Evolutionary conservation across 2,113 vertebrate species (phyloP), one percentile per base, ranked within the genome.

Genomic region (Romanogobio albipinnatus): DNA sequence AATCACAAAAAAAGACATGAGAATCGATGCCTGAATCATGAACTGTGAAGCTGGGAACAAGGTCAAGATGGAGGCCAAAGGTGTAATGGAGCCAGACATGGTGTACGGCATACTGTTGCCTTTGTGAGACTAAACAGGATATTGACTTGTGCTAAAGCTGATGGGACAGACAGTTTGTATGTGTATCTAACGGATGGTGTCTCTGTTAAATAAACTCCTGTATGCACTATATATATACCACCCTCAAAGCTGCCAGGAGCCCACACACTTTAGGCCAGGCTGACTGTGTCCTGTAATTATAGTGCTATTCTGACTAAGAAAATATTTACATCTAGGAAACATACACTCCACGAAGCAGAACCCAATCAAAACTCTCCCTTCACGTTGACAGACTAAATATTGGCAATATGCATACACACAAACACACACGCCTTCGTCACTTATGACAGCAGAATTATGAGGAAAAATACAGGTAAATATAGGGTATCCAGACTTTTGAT

Each of bases 311-410:
- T 70, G 62, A 70, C 64, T 77, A 58, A 47, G 80, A 78, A 86
- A 86, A 83, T 86, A 86, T 86, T 83, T 83, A 83, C 75, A 56
- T 78, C 78, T 33, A 51, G 45, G 61, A 81, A 81, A 33, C 78
- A 81, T 83, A 43, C 73, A 86, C 73, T 78, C 83, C 81, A 33
- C 9, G 1, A 9, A 84, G 88, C 89, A 89, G 87, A 71, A 87
- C 53, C 29, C 17, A 86, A 81, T 71, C 86, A 66, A 62, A 73
- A 83, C 76, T 80, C 75, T 80, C 68, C 81, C 83, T 88, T 62
- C 58, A 29, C 9, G 4, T n/a, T 10, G 76, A 45, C 58, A 64
- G 81, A 76, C 78, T 86, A 86, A 86, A 82, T 82, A 86, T 53
- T 56, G 70, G 39, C 66, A 73, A 45, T 15, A 59, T n/a, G 45